These are phyloP conservation scores for Lissocephala sabroskyi DNA, from an alignment of 2,888 invertebrate species.

Conservation along the genomic window DNA sequence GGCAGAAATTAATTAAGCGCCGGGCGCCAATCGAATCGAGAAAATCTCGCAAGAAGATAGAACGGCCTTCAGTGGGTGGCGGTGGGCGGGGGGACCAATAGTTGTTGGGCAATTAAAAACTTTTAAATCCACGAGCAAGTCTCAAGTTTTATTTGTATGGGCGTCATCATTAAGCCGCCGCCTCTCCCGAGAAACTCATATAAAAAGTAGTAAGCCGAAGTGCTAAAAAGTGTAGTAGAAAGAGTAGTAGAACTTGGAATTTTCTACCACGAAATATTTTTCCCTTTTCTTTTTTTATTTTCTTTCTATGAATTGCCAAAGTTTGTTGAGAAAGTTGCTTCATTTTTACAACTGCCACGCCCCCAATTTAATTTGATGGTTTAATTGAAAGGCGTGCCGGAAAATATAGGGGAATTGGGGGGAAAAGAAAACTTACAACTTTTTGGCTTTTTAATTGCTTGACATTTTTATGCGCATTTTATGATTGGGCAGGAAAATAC, in stretches of 20 bases:
- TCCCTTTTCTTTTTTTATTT: background rate
- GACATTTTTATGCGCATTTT: background rate
- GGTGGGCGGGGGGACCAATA: slow-evolving; percentile 11
- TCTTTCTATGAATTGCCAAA: slow-evolving; percentile 19
- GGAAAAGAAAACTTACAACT: slow-evolving; percentile 8
- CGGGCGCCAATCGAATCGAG: slow-evolving; percentile 9
- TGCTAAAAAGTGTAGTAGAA: slow-evolving; percentile 1
- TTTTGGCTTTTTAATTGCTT: slow-evolving; percentile 7
- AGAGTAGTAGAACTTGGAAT: slow-evolving; percentile 25
- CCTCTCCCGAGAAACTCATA: slow-evolving; percentile 2
- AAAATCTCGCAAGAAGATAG: background rate
- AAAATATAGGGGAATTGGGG: no score
- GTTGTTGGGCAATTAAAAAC: slow-evolving; percentile 50
- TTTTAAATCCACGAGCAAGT: slow-evolving; percentile 26
- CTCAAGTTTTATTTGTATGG: slow-evolving; percentile 13
- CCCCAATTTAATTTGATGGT: slow-evolving; percentile 3
- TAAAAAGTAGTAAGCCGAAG: slow-evolving; percentile 1
- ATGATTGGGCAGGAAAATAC: no score
- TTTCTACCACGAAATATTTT: slow-evolving; percentile 29
- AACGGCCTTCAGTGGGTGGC: background rate
- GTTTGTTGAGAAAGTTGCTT: slow-evolving; percentile 12
- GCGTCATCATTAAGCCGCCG: no score
- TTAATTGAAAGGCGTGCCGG: slow-evolving; percentile 22
- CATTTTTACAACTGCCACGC: background rate
- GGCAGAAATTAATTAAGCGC: slow-evolving; percentile 55